phyloP scores from a whole-genome alignment of 2,888 invertebrate genomes.

The Penaeus monodon region DNA sequence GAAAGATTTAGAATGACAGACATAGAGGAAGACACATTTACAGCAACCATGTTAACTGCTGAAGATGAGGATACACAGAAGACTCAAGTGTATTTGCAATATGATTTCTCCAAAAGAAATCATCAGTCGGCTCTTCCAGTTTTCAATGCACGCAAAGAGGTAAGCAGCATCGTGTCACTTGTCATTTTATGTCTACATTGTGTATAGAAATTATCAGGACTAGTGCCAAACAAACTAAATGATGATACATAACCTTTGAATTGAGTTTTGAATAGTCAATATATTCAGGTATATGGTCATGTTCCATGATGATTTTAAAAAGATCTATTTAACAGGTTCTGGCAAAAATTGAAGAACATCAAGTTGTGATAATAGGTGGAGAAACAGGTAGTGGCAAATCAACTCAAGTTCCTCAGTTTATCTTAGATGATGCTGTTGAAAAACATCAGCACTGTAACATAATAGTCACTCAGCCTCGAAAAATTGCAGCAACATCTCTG shows the following conservation, averaged over 20 bases:
- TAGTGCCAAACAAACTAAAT: no score
- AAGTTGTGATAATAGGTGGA: constrained; percentile 88
- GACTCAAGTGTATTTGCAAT: constrained; percentile 55
- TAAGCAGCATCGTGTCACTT: background rate
- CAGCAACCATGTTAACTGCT: background rate
- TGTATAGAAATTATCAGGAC: no score
- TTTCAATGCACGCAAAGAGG: constrained; percentile 40
- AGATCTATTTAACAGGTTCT: constrained; percentile 75
- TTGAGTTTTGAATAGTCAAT: no score
- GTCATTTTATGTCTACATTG: no score
- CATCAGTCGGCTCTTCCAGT: constrained; percentile 41
- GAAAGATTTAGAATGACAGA: background rate
- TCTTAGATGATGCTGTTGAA: constrained; percentile 82
- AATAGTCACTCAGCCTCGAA: constrained; percentile 91
- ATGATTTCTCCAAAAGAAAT: constrained; percentile 41
- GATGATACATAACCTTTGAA: no score
- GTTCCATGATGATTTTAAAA: background rate
- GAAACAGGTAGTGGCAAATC: constrained; percentile 91
- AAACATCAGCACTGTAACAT: constrained; percentile 83
- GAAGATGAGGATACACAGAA: background rate
- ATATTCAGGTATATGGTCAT: background rate
- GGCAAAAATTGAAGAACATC: constrained; percentile 77
- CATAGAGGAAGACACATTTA: constrained; percentile 38
- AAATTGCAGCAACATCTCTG: constrained; percentile 92
- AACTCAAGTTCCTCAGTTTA: constrained; percentile 87